A percentile compares a stretch with the other conserved stretches of the same genome.
These are phyloP conservation scores for Forficula auricularia DNA, from an alignment of 1,140 invertebrate species.

Conservation along the genomic window DNA sequence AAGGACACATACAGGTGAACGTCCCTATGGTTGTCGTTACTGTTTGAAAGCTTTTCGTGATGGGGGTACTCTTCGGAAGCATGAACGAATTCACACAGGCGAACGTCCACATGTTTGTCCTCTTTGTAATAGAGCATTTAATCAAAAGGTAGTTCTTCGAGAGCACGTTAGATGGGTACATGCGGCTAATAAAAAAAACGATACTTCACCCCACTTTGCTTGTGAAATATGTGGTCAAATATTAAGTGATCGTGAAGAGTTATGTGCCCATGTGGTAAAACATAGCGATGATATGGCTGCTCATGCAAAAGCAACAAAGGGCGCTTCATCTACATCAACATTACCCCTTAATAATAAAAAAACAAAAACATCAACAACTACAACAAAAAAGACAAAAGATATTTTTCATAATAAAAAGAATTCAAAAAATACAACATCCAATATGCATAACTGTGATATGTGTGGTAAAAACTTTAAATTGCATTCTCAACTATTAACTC, in stretches of 20 bases:
- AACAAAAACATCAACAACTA: background rate
- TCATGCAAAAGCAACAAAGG: constrained; percentile 27
- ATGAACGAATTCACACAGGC: constrained; percentile 41
- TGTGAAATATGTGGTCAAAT: constrained; percentile 27
- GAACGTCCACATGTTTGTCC: constrained; percentile 48
- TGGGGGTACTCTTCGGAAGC: constrained; percentile 37
- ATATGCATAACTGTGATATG: constrained; percentile 1
- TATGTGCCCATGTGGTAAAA: constrained; percentile 33
- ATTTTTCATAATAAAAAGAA: background rate
- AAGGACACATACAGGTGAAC: constrained; percentile 38
- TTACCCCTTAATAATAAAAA: background rate
- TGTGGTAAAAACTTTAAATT: constrained; percentile 1
- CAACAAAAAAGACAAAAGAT: background rate
- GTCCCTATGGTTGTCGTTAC: constrained; percentile 51
- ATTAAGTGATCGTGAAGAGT: constrained; percentile 28
- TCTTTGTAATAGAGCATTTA: constrained; percentile 38
- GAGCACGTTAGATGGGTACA: constrained; percentile 34
- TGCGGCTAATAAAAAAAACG: constrained; percentile 23
- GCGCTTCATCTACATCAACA: background rate
- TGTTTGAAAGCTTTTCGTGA: constrained; percentile 62
- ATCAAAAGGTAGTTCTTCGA: constrained; percentile 32
- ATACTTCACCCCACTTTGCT: constrained; percentile 21
- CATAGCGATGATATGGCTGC: constrained; percentile 32
- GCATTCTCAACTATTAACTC: background rate
- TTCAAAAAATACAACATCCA: background rate